These are phyloP conservation scores for Perdix hodgsoniae DNA, from an alignment of 2,797 vertebrate genomes.

Conservation along the genomic window DNA sequence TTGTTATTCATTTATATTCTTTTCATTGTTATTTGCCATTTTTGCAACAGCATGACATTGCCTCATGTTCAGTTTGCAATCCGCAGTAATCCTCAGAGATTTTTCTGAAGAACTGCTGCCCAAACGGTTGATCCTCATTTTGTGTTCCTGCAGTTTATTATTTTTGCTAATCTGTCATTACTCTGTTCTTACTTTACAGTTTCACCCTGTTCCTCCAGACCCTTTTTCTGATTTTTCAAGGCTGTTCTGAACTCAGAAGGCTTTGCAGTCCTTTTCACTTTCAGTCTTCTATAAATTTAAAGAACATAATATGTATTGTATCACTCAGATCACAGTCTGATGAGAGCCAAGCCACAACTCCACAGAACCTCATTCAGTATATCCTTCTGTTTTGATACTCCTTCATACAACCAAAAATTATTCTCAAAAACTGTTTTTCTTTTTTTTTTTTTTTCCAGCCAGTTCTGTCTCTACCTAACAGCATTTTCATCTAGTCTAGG, in stretches of 20 bases:
- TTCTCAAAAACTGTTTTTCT: background rate
- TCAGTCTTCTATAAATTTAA: background rate
- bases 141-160: background rate
- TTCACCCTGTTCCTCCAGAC: background rate
- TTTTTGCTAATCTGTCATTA: conserved; percentile 2
- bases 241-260: background rate
- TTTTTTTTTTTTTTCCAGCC: no score
- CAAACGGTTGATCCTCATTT: background rate
- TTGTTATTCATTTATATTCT: background rate
- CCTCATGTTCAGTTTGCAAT: background rate
- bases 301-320: background rate
- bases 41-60: background rate
- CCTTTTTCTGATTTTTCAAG: background rate
- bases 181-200: background rate
- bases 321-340: background rate
- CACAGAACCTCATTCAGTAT: background rate
- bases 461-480: background rate
- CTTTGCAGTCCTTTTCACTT: background rate
- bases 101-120: conserved; percentile 5
- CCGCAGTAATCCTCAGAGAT: background rate
- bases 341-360: background rate
- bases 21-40: background rate
- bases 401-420: background rate
- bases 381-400: background rate
- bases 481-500: background rate